Conservation (phyloP, 2,113 vertebrate genomes). For the Pica pica region DNA sequence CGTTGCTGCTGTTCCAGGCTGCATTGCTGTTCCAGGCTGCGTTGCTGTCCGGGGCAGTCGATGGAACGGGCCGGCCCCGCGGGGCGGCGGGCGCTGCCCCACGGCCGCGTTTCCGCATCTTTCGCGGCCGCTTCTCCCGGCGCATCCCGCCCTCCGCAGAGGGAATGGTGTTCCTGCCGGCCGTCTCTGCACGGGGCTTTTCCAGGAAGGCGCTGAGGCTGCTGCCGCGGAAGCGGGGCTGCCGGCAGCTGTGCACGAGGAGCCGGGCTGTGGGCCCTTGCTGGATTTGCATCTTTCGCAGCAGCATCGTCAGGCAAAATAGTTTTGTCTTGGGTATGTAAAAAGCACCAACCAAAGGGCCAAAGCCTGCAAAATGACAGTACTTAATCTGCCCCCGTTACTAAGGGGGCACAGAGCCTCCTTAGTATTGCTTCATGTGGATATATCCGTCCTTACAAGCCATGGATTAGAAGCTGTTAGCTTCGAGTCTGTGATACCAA, state of each 20-base stretch:
- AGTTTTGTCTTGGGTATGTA: not conserved
- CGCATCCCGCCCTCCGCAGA: not conserved
- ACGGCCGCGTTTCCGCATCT: fast-evolving
- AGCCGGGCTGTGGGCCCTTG: fast-evolving
- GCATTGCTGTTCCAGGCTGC: no score
- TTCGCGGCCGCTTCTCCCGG: not conserved
- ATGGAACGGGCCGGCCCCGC: no score
- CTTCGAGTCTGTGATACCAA: not conserved
- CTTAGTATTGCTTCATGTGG: not conserved
- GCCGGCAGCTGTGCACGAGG: not conserved
- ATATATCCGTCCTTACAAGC: not conserved
- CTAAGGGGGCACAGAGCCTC: not conserved
- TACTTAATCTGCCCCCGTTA: not conserved
- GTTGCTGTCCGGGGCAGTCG: no score
- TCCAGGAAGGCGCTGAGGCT: not conserved
- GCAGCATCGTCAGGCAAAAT: not conserved
- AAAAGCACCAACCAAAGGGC: not conserved
- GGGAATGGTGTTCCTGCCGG: not conserved
- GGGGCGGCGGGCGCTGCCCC: no score
- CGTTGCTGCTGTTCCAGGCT: no score
- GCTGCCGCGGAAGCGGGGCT: not conserved
- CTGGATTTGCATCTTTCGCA: not conserved
- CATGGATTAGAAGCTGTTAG: not conserved
- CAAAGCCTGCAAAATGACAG: not conserved
- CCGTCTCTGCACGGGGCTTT: not conserved